phyloP scores from a whole-genome alignment of 2,113 vertebrate genomes.

The Aplodontia rufa region DNA sequence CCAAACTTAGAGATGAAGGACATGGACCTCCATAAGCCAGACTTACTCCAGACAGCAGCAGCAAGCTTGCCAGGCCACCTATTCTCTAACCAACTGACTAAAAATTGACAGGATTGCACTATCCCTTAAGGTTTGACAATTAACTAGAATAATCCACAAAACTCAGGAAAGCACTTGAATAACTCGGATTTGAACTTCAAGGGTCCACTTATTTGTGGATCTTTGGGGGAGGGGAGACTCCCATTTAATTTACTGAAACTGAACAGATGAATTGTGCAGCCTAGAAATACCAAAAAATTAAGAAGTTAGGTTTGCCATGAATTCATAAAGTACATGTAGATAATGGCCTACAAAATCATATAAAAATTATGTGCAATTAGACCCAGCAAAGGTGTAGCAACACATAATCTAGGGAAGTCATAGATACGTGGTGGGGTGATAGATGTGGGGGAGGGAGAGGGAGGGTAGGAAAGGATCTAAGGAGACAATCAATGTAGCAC shows the following conservation, averaged over 20 bases:
- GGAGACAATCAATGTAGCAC: too few species aligned
- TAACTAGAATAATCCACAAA: background rate
- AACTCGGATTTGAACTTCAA: background rate
- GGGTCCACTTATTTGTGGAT: background rate
- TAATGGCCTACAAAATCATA: background rate
- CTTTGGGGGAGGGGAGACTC: background rate
- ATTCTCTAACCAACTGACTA: background rate
- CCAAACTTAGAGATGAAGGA: background rate
- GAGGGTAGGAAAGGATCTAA: too few species aligned
- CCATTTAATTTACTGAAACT: too few species aligned
- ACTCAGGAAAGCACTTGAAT: background rate
- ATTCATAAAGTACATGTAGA: background rate
- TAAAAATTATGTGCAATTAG: too few species aligned
- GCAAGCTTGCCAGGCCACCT: background rate
- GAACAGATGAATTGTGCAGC: background rate
- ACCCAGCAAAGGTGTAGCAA: too few species aligned
- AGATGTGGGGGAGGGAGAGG: too few species aligned
- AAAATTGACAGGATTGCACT: background rate
- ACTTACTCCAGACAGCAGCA: background rate
- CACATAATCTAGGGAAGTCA: too few species aligned
- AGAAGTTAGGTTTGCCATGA: background rate
- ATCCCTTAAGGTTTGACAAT: background rate
- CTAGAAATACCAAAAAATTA: background rate
- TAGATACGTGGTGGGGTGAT: too few species aligned
- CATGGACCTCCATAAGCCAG: background rate